These are phyloP conservation scores for Epinephelus lanceolatus DNA, from an alignment of 2,113 vertebrate genomes.

Conservation along the genomic window DNA sequence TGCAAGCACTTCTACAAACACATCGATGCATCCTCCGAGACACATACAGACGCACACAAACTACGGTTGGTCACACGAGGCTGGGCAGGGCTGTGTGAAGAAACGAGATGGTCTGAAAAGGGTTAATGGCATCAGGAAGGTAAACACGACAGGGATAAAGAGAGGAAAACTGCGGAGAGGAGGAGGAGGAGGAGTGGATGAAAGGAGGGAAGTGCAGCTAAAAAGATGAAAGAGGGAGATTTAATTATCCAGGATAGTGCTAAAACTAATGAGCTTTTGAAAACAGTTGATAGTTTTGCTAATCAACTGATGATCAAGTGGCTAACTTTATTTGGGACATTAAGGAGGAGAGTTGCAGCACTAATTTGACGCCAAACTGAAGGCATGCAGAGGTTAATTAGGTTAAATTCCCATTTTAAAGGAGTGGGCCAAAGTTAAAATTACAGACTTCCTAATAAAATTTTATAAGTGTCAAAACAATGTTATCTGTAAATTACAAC, in stretches of 20 bases:
- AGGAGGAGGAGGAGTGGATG: constrained; percentile 60
- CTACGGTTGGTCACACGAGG: constrained; percentile 73
- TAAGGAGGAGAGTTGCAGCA: constrained; percentile 53
- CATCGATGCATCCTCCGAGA: constrained; percentile 46
- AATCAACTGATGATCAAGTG: constrained; percentile 81
- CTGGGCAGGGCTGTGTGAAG: constrained; percentile 75
- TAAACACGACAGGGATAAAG: constrained; percentile 74
- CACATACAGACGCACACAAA: constrained; percentile 45
- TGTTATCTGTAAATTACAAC: not conserved
- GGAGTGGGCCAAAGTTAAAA: constrained; percentile 35
- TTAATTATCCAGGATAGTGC: constrained; percentile 69
- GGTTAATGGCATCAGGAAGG: constrained; percentile 75
- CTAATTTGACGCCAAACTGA: constrained; percentile 70
- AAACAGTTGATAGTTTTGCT: constrained; percentile 78
- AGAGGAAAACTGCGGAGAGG: constrained; percentile 58
- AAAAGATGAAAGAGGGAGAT: constrained; percentile 76
- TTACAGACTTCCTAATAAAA: constrained; percentile 17
- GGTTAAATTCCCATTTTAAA: constrained; percentile 53
- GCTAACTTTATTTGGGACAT: constrained; percentile 75
- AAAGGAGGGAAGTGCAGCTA: constrained; percentile 60
- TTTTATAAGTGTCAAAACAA: not conserved
- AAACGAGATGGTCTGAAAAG: constrained; percentile 69
- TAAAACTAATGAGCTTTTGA: constrained; percentile 77
- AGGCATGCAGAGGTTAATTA: constrained; percentile 63
- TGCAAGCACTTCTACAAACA: constrained; percentile 83